A percentile compares a stretch with the other conserved stretches of the same genome.
phyloP scores from a whole-genome alignment of 2,888 invertebrate species.

The Synanthedon formicaeformis region DNA sequence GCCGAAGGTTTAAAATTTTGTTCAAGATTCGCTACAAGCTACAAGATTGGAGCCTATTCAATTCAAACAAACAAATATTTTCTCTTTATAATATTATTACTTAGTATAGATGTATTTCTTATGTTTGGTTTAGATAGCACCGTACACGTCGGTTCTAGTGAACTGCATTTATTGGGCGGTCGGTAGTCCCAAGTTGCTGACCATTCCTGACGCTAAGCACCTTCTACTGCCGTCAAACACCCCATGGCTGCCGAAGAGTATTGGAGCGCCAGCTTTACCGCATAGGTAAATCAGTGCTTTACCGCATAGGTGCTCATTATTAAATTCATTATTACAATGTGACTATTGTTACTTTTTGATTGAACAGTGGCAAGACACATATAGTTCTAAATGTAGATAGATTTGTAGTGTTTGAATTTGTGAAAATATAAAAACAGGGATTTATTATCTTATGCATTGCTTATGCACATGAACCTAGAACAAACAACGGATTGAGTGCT shows the following conservation, averaged over 20 bases:
- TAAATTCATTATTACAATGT: too few relatives aligned
- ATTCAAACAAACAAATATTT: too few relatives aligned
- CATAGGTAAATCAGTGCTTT: slow-evolving; percentile 66
- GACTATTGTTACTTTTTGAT: too few relatives aligned
- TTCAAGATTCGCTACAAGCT: too few relatives aligned
- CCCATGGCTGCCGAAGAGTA: slow-evolving; percentile 92
- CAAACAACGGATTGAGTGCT: too few relatives aligned
- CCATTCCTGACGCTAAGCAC: slow-evolving; percentile 98
- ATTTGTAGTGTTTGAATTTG: background rate
- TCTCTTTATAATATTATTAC: too few relatives aligned
- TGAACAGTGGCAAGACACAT: background rate
- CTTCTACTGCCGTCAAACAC: slow-evolving; percentile 88
- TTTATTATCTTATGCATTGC: too few relatives aligned
- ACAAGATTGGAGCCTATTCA: too few relatives aligned
- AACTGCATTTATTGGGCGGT: slow-evolving; percentile 99
- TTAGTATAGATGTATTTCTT: background rate
- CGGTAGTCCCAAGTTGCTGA: slow-evolving; percentile 93
- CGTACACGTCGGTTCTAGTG: slow-evolving; percentile 95
- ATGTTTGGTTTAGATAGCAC: slow-evolving; percentile 79
- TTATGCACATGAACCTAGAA: too few relatives aligned
- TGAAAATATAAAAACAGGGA: background rate
- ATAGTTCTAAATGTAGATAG: background rate
- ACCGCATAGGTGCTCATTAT: too few relatives aligned
- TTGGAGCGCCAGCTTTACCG: slow-evolving; percentile 88
- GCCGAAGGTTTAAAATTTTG: too few relatives aligned